phyloP scores from a whole-genome alignment of 2,797 vertebrate genomes.

The Pangasius macronema region DNA sequence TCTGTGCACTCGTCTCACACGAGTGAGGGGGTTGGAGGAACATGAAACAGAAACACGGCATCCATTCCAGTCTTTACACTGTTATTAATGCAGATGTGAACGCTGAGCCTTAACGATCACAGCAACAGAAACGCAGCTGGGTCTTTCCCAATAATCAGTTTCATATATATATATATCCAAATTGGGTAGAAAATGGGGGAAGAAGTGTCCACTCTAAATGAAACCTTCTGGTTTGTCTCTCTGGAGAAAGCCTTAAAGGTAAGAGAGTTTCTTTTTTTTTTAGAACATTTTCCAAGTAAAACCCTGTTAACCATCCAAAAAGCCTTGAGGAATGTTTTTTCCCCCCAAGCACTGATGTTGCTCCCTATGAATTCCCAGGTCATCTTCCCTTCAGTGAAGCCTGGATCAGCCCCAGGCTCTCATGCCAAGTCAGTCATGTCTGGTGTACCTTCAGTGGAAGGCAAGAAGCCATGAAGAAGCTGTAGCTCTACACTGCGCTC shows the following conservation, averaged over 20 bases:
- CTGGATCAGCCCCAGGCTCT: neutral
- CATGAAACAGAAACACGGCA: neutral
- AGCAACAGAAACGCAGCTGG: neutral
- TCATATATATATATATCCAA: too few relatives aligned
- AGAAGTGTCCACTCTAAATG: neutral
- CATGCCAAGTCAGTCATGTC: neutral
- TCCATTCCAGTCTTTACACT: neutral
- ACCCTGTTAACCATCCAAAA: neutral
- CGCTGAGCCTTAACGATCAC: neutral
- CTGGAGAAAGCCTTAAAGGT: neutral
- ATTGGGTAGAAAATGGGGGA: neutral
- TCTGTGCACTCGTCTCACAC: conserved; percentile 58
- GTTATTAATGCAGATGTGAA: neutral
- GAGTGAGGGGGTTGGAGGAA: neutral
- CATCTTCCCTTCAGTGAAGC: neutral
- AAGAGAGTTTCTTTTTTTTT: neutral
- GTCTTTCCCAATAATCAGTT: neutral
- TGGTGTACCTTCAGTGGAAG: neutral
- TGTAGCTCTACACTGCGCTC: neutral
- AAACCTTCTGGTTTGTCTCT: neutral
- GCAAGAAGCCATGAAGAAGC: neutral
- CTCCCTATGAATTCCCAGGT: neutral
- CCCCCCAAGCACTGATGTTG: neutral
- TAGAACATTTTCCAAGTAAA: neutral
- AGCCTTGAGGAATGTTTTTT: neutral